Evolutionary conservation across 2,797 vertebrate species (phyloP).

Genomic region (Sebastolobus alascanus): DNA sequence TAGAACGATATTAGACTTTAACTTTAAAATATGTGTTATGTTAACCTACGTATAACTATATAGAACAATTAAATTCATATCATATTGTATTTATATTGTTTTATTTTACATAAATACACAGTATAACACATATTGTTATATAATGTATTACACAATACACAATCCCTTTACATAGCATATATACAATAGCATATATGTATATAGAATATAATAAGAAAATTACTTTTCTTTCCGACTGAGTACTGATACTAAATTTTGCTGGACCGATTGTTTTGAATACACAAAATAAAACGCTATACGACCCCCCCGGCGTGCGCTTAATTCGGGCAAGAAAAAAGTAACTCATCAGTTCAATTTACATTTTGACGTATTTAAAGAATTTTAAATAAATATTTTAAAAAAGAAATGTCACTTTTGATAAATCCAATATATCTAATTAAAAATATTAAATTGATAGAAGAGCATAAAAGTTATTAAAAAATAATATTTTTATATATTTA

Average conservation of each 20-base stretch:
- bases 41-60: not conserved
- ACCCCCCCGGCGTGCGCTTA: too few relatives aligned
- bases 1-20: not conserved
- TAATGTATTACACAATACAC: not conserved
- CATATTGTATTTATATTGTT: not conserved
- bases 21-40: not conserved
- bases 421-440: not conserved
- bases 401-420: not conserved
- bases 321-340: not conserved
- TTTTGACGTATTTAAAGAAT: not conserved
- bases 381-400: not conserved
- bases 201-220: not conserved
- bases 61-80: not conserved
- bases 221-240: not conserved
- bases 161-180: not conserved
- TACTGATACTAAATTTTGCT: not conserved
- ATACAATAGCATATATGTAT: not conserved
- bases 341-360: not conserved
- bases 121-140: not conserved
- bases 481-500: not conserved
- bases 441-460: not conserved
- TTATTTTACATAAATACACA: not conserved
- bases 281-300: not conserved
- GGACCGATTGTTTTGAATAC: not conserved
- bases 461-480: not conserved